phyloP scores from a whole-genome alignment of 64 coral and sea anemone genomes.

The Porites australiensis region DNA sequence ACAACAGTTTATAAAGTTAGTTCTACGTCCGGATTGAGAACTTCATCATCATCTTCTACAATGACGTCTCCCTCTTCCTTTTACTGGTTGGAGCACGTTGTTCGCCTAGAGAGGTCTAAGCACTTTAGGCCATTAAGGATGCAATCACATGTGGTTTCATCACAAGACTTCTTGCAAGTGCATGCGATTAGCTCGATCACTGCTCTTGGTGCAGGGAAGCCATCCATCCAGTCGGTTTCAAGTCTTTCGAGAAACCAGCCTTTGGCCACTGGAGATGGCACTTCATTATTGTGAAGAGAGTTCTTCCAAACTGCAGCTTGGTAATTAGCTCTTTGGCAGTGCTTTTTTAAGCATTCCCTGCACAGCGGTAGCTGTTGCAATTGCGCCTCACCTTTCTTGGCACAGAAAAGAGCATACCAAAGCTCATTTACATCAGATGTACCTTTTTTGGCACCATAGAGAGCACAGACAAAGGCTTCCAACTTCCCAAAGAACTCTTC shows the following conservation, averaged over 20 bases:
- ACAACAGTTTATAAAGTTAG: neutral
- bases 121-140: constrained; percentile 32
- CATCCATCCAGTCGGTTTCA: neutral
- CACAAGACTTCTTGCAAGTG: constrained; percentile 9
- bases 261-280: neutral
- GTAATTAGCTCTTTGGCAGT: constrained; percentile 21
- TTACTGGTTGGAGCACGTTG: constrained; percentile 8
- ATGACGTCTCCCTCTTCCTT: neutral
- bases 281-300: neutral
- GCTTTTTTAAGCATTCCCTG: neutral
- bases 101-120: neutral
- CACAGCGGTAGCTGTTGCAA: constrained; percentile 33
- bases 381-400: constrained; percentile 28
- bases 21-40: neutral
- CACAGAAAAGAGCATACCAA: neutral
- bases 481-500: neutral
- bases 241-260: neutral
- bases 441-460: neutral
- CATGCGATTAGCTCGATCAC: constrained; percentile 31
- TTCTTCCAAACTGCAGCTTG: constrained; percentile 1
- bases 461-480: constrained; percentile 11
- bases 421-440: neutral
- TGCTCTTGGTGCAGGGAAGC: constrained; percentile 3
- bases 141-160: constrained; percentile 25
- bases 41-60: neutral